Evolutionary conservation across 2,113 vertebrate species (phyloP), one percentile per base, ranked within the genome.

Genomic region (Corydoras sp.): DNA sequence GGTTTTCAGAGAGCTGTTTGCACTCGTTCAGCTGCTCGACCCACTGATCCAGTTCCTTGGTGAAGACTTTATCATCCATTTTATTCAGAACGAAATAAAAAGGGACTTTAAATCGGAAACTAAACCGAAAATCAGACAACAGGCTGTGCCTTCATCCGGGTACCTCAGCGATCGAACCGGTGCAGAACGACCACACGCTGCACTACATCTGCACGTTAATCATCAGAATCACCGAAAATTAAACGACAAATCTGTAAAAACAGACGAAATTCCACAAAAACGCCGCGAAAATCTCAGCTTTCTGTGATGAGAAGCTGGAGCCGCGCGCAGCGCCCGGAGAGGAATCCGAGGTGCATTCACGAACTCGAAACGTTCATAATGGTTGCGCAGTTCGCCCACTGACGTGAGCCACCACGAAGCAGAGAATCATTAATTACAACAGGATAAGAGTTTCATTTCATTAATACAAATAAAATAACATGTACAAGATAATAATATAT

Each of bases 31-130:
- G 91, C 81, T 96, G 94, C 83, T 97, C 94, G 80, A 98, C 92
- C 95, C 95, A 96, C 77, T 94, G 93, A 84, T 98, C 95, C 84
- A 98, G 77, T 85, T 97, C 95, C 90, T 98, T 98, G 74, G 92
- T 96, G 81, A 95, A 95, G 60, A 91, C 88, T 87, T 95, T 98
- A 85, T 96, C 93, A 82, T 95, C 95, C 95, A 98, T 97, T 77
- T 55, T 79, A 55, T 54, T 9, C 29, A 64, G 54, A 13, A 9
- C 18, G 2, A 62, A 3, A 69, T 48, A 9, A 49, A 64, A 48
- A n/a, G 18, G 49, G n/a, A 58, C 0, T 1, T 3, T 9, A 53
- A 61, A 13, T 50, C 24, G 3, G 51, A 72, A 53, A 14, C 12
- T 0, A 14, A 10, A 12, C 0, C 0, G 14, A 9, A 55, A 56